phyloP scores from a whole-genome alignment of 2,888 invertebrate species.

The Ochlodes sylvanus region DNA sequence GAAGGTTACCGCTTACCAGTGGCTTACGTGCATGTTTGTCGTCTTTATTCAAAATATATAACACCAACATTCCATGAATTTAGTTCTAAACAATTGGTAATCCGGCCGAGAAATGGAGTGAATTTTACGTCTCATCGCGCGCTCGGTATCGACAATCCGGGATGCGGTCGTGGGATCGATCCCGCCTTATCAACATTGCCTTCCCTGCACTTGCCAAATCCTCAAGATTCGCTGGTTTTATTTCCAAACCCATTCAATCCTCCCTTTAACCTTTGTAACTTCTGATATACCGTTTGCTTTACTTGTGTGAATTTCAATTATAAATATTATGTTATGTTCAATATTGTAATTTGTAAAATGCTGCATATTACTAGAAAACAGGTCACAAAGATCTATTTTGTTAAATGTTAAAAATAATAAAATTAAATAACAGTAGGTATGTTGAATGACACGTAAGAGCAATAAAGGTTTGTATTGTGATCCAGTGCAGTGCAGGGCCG shows the following conservation, averaged over 20 bases:
- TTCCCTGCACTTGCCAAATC: constrained; percentile 54
- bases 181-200: constrained; percentile 69
- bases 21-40: no score
- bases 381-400: no score
- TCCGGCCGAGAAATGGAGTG: constrained; percentile 46
- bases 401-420: no score
- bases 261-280: neutral
- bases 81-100: constrained; percentile 14
- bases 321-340: no score
- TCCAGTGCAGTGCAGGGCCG: no score
- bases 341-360: no score
- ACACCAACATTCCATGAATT: neutral
- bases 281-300: neutral
- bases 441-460: no score
- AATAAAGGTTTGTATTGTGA: no score
- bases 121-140: constrained; percentile 60
- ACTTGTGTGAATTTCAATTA: neutral
- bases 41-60: no score
- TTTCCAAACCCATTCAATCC: constrained; percentile 23
- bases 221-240: constrained; percentile 31
- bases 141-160: constrained; percentile 50
- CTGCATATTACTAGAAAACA: no score
- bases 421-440: no score
- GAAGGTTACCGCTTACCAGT: no score
- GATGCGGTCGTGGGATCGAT: constrained; percentile 59